Evolutionary conservation across 2,888 invertebrate genomes (phyloP), one percentile per base, ranked within the genome.

Genomic region (Blera fallax): DNA sequence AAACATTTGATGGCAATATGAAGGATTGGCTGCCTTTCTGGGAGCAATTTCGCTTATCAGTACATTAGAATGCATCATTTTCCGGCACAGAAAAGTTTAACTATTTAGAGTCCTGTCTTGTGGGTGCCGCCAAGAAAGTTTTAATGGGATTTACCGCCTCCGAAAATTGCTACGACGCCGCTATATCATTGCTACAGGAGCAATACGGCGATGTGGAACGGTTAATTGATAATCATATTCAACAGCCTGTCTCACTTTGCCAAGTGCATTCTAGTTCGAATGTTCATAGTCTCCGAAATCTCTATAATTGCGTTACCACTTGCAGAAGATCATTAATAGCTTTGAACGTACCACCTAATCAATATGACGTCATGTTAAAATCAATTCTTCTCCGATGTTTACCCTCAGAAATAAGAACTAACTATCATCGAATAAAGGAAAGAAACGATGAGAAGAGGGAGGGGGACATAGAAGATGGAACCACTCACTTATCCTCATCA

Each of bases 201-300:
- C 45, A 62, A 45, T 62, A 29, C 27, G 62, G 62, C 6, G 62
- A 62, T 11, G 27, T 43, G 5, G 45, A 62, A 45, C 40, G 62
- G 27, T 29, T 62, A 14, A 62, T 62, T 27, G 62, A 62, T 10
- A 62, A 27, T 14, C 62, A 62, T 10, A 62, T 62, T 27, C 62
- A 62, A 62, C 62, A 62, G 4, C 62, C 45, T 62, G 62, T 62
- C 27, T 40, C 62, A 3, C 62, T 62, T 62, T 24, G 62, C 43
- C 62, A 43, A 27, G 43, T 62, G 10, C 62, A 62, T 11, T 62
- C 43, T 1, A n/a, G 27, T 14, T 27, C 27, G 1, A 34, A 56
- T 11, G 56, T 56, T 7, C 18, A 34, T n/a, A 34, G 56, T 7
- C 16, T 56, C 14, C 29, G 64, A 45, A 45, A 48, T 6, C 48